A percentile compares a stretch with the other conserved stretches of the same genome.
Conservation (phyloP, 2,113 vertebrate genomes). For the Nothobranchius kuhntae region DNA sequence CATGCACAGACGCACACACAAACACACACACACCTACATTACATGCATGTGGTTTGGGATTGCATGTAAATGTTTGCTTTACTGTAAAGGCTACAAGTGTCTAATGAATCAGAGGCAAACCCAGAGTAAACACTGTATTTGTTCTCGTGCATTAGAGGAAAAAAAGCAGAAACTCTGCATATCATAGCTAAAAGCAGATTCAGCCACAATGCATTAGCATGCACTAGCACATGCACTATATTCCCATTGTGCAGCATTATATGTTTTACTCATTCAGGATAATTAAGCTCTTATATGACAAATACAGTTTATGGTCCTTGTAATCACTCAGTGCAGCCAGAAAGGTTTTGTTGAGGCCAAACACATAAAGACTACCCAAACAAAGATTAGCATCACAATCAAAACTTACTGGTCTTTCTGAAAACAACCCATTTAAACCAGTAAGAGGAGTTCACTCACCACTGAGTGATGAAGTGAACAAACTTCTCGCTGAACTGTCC, state of each 20-base stretch:
- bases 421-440: not conserved
- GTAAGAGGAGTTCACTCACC: slow-evolving; percentile 81
- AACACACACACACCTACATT: slow-evolving; percentile 1
- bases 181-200: slow-evolving; percentile 21
- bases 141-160: slow-evolving; percentile 45
- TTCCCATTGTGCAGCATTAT: slow-evolving; percentile 26
- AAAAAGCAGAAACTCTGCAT: slow-evolving; percentile 18
- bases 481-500: slow-evolving; percentile 96
- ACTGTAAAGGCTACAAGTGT: slow-evolving; percentile 60
- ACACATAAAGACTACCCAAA: not conserved
- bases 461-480: slow-evolving; percentile 98
- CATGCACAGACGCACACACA: slow-evolving; percentile 9
- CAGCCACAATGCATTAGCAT: slow-evolving; percentile 37
- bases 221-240: slow-evolving; percentile 34
- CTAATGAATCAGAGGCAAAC: slow-evolving; percentile 62
- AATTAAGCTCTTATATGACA: slow-evolving; percentile 23
- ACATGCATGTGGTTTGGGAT: slow-evolving; percentile 37
- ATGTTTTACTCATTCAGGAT: slow-evolving; percentile 20
- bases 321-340: slow-evolving; percentile 20
- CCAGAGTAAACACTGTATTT: slow-evolving; percentile 68
- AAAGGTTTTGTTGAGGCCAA: slow-evolving; percentile 1
- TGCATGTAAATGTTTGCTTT: slow-evolving; percentile 51
- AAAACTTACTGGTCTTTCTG: not conserved
- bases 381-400: not conserved
- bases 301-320: slow-evolving; percentile 28